Evolutionary conservation across 2,888 invertebrate species (phyloP), one percentile per base, ranked within the genome.

Genomic region (Timema podura): DNA sequence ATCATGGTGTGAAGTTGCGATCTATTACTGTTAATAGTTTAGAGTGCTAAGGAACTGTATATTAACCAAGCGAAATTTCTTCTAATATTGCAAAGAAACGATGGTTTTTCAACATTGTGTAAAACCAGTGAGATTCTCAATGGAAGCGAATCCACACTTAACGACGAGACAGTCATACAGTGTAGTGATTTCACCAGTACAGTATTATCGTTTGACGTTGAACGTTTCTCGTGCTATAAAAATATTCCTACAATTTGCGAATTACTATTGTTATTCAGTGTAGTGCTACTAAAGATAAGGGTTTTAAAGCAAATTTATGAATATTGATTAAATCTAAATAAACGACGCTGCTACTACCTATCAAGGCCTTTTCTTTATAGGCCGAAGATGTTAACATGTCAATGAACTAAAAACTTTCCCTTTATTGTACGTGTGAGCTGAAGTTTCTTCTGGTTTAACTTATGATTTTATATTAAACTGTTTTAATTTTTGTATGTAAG

Each of bases 1-100:
- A 48, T 78, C 77, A 11, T 78, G 78, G 78, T 67, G 79, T 9
- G 68, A 76, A 7, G 76, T 77, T 0, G n/a, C n/a, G n/a, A n/a
- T n/a, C n/a, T n/a, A n/a, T n/a, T n/a, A n/a, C n/a, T n/a, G n/a
- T n/a, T n/a, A n/a, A n/a, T n/a, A n/a, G n/a, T n/a, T n/a, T n/a
- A n/a, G n/a, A n/a, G n/a, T n/a, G n/a, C n/a, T 16, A 46, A 64
- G 10, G 8, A 8, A 30, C 64, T 45, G 5, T 9, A 49, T 44
- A 15, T 10, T 11, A 6, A 45, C n/a, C 61, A 48, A 30, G 9
- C 48, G 11, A 68, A 64, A 64, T n/a, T 48, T 11, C 9, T 44
- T 2, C 16, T n/a, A 30, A 30, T 30, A 30, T 30, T 30, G 30
- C 30, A 30, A 11, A 10, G 45, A 45, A 47, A 67, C 59, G 16